Percentiles rank a stretch among this genome's conserved stretches.
phyloP scores from a whole-genome alignment of 2,888 invertebrate genomes.

The Trypoxylon attenuatum region DNA sequence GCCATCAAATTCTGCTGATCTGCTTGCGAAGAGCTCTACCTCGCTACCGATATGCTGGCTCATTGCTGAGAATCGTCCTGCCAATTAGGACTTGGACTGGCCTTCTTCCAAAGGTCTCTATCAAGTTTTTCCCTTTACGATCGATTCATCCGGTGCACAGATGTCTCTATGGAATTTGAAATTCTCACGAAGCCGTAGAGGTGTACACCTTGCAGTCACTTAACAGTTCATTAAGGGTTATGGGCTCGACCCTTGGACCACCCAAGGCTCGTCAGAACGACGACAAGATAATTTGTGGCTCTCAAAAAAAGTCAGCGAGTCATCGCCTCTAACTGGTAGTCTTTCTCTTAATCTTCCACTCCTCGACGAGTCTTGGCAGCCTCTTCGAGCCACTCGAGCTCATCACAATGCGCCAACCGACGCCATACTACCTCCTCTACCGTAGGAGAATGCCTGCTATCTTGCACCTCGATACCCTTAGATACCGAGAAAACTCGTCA shows the following conservation, averaged over 20 bases:
- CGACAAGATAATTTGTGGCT: slow-evolving; percentile 70
- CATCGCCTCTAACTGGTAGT: slow-evolving; percentile 74
- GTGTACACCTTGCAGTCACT: background rate
- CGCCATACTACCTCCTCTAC: slow-evolving; percentile 42
- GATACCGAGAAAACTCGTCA: too few relatives aligned
- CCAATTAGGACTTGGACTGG: too few relatives aligned
- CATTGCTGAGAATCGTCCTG: slow-evolving; percentile 19
- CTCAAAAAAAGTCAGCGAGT: slow-evolving; percentile 70
- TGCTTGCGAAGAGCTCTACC: too few relatives aligned
- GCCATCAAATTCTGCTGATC: slow-evolving; percentile 53
- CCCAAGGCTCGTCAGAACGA: slow-evolving; percentile 65
- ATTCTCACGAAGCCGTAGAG: too few relatives aligned
- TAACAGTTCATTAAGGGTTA: slow-evolving; percentile 35
- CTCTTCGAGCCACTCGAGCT: slow-evolving; percentile 64
- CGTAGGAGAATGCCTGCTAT: slow-evolving; percentile 31
- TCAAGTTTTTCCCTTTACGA: too few relatives aligned
- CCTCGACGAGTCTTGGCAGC: slow-evolving; percentile 60
- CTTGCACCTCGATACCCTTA: too few relatives aligned
- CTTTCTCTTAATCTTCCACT: slow-evolving; percentile 70
- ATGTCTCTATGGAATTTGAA: too few relatives aligned
- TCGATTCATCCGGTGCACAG: too few relatives aligned
- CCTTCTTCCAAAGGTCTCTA: too few relatives aligned
- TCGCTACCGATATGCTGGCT: slow-evolving; percentile 11
- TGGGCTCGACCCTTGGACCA: slow-evolving; percentile 59
- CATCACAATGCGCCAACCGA: slow-evolving; percentile 56